These are phyloP conservation scores for Trichosurus vulpecula DNA, from an alignment of 2,797 vertebrate genomes.

Conservation along the genomic window DNA sequence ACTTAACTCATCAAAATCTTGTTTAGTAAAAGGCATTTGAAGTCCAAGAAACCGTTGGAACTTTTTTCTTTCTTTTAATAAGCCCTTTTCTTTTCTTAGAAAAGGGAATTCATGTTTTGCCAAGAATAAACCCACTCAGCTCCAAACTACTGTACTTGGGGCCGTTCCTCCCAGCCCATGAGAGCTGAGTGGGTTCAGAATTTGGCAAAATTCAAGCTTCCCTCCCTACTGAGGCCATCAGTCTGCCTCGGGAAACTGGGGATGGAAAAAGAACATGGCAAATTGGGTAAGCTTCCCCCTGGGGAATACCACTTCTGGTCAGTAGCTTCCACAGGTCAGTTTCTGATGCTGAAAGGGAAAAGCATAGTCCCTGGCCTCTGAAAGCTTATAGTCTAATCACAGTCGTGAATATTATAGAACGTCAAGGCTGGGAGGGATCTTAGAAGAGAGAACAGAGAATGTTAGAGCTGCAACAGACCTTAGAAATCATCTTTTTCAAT, in stretches of 20 bases:
- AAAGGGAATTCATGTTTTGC: conserved; percentile 66
- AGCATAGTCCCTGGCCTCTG: neutral
- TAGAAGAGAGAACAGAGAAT: neutral
- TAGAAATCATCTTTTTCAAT: neutral
- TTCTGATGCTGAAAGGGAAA: neutral
- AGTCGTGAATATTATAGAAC: neutral
- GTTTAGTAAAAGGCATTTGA: conserved; percentile 28
- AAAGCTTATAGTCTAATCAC: neutral
- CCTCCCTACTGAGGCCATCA: neutral
- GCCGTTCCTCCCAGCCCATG: neutral
- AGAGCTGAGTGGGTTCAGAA: conserved; percentile 9
- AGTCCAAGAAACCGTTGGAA: conserved; percentile 9
- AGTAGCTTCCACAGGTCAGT: neutral
- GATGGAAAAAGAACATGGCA: neutral
- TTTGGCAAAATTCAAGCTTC: neutral
- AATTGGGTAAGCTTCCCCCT: fast-evolving
- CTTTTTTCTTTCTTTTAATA: conserved; percentile 2
- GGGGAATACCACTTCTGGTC: neutral
- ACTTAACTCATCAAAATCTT: neutral
- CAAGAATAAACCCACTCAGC: conserved; percentile 25
- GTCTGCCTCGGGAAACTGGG: neutral
- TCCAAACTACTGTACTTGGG: neutral
- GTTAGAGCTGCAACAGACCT: neutral
- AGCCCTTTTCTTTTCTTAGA: conserved; percentile 59
- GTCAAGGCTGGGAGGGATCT: neutral